Evolutionary conservation across 1,140 invertebrate species (phyloP).

Genomic region (Zeugodacus cucurbitae): DNA sequence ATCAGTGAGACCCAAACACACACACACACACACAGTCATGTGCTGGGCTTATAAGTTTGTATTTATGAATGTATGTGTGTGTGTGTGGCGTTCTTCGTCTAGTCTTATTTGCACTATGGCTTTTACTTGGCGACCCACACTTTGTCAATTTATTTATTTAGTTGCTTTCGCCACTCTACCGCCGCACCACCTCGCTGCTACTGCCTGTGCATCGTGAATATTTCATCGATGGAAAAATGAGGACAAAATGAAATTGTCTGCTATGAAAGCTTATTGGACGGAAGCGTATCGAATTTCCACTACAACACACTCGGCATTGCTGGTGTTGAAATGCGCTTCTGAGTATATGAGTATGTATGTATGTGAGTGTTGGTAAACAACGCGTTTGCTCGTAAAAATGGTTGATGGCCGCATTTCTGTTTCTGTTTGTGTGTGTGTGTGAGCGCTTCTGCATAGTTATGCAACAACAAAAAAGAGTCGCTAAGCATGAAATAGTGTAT

Average conservation of each 20-base stretch:
- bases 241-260: slow-evolving; percentile 32
- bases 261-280: slow-evolving; percentile 31
- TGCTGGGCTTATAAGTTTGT: no score
- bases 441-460: no score
- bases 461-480: no score
- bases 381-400: not conserved
- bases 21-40: not conserved
- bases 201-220: not conserved
- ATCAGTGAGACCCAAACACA: not conserved
- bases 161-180: not conserved
- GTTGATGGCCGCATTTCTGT: not conserved
- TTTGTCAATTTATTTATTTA: slow-evolving; percentile 25
- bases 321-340: not conserved
- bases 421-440: not conserved
- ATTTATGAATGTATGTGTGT: no score
- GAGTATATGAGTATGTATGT: not conserved
- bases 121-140: not conserved
- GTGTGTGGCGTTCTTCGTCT: not conserved
- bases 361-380: not conserved
- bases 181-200: not conserved
- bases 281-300: slow-evolving; percentile 32
- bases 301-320: not conserved
- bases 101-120: slow-evolving; percentile 16
- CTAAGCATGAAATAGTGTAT: not conserved
- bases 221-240: slow-evolving; percentile 41